A percentile compares a stretch with the other conserved stretches of the same genome.
Conservation (phyloP, 1,140 invertebrate species). For the Camponotus floridanus region DNA sequence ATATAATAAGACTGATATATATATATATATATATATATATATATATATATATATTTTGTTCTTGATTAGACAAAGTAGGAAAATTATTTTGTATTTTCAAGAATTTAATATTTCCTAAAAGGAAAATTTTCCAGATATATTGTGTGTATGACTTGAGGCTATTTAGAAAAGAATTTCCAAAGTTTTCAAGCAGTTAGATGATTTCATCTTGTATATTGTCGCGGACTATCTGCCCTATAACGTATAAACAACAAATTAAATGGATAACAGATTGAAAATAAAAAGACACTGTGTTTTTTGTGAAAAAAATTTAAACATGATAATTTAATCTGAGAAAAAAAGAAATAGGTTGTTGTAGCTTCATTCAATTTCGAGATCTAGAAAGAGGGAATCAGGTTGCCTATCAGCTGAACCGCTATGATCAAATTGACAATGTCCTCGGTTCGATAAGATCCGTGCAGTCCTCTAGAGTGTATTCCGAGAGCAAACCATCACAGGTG, state of each 20-base stretch:
- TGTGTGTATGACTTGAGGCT: background rate
- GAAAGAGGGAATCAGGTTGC: background rate
- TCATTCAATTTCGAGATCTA: background rate
- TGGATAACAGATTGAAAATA: no score
- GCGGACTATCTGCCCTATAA: background rate
- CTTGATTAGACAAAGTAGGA: background rate
- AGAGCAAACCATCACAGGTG: conserved; percentile 52
- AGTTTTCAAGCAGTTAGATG: background rate
- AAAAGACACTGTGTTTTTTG: no score
- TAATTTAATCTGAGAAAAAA: background rate
- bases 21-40: no score
- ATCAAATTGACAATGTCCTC: conserved; percentile 17
- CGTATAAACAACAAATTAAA: no score
- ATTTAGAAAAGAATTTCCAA: background rate
- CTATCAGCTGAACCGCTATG: background rate
- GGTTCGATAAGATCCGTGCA: conserved; percentile 20
- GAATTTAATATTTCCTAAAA: background rate
- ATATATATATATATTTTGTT: background rate
- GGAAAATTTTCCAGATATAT: background rate
- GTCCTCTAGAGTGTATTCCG: conserved; percentile 31
- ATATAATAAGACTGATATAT: no score
- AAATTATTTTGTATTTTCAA: background rate
- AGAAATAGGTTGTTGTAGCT: background rate
- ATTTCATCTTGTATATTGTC: background rate
- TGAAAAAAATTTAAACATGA: background rate